Base-by-base conservation (phyloP, 2,888 invertebrate genomes). In the Euplexia lucipara region DNA sequence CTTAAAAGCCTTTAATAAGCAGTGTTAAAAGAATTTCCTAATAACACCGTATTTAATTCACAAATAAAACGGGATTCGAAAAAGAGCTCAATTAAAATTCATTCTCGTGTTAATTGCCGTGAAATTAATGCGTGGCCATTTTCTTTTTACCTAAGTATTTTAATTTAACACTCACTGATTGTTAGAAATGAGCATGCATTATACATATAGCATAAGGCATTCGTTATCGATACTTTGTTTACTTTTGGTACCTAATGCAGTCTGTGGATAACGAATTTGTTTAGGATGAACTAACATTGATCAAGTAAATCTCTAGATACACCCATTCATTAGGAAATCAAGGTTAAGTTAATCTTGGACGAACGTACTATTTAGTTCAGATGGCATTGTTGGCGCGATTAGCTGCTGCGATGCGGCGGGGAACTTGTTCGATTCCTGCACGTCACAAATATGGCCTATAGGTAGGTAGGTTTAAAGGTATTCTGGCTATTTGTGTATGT, bases 41-140 rank as follows among this genome's bases (percentile, higher is more conserved):
- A 35, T 51, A 42, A n/a, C 34, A 32, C 18, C 34, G 30, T 42
- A 65, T 65, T 64, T 47, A n/a, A 56, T 52, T 44, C 34, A 47
- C 35, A 39, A 65, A 30, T 12, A 47, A 26, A 26, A 30, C 41
- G 41, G 49, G 53, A 53, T 37, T 51, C 58, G 45, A 44, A 57
- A 62, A 34, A 44, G 22, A 45, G 39, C 57, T n/a, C 45, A 70
- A 58, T 62, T 64, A 61, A 60, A 69, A 51, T 71, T 58, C 61
- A 70, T 70, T 41, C 51, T 44, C 47, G 37, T 57, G 45, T 67
- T 79, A 81, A 79, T 78, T 78, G n/a, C 61, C 81, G 65, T 79
- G 79, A 67, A 78, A 74, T 69, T 7, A 64, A 66, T 70, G 53
- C 59, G 37, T 30, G 37, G 45, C 26, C 18, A 70, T 69, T 81